These are phyloP conservation scores for Troides oblongomaculatus DNA, from an alignment of 2,888 invertebrate species.

Conservation along the genomic window DNA sequence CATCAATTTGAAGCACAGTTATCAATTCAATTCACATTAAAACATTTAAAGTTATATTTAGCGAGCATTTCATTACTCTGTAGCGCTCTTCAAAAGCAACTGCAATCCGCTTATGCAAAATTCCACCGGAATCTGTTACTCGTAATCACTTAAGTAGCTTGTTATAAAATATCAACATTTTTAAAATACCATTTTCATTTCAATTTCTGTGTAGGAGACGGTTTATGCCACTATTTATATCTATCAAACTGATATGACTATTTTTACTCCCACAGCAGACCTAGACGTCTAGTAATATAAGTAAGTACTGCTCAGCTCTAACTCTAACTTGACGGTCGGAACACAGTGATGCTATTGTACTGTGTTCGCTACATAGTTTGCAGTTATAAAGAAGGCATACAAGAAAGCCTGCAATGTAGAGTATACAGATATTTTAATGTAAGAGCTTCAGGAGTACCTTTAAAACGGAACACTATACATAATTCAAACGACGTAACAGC, in stretches of 20 bases:
- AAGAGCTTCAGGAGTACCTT: background rate
- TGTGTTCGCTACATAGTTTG: background rate
- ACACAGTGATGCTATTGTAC: too few species aligned
- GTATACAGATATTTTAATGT: background rate
- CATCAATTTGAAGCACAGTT: background rate
- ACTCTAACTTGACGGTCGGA: too few species aligned
- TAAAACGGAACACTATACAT: background rate
- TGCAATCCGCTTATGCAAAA: constrained; percentile 28
- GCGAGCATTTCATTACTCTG: constrained; percentile 12
- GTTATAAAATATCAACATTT: background rate
- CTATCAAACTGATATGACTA: too few species aligned
- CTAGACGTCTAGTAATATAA: too few species aligned
- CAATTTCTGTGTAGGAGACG: too few species aligned
- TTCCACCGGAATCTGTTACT: constrained; percentile 8
- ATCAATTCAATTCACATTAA: constrained; percentile 6
- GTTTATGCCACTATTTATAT: too few species aligned
- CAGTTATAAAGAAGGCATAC: background rate
- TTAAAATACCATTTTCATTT: background rate
- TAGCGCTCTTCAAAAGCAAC: constrained; percentile 21
- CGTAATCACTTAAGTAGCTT: background rate
- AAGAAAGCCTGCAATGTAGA: background rate
- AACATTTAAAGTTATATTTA: constrained; percentile 10
- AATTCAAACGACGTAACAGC: constrained; percentile 2
- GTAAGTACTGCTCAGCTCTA: too few species aligned
- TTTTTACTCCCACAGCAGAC: too few species aligned